phyloP scores from a whole-genome alignment of 2,113 vertebrate species.

The Mirza zaza region DNA sequence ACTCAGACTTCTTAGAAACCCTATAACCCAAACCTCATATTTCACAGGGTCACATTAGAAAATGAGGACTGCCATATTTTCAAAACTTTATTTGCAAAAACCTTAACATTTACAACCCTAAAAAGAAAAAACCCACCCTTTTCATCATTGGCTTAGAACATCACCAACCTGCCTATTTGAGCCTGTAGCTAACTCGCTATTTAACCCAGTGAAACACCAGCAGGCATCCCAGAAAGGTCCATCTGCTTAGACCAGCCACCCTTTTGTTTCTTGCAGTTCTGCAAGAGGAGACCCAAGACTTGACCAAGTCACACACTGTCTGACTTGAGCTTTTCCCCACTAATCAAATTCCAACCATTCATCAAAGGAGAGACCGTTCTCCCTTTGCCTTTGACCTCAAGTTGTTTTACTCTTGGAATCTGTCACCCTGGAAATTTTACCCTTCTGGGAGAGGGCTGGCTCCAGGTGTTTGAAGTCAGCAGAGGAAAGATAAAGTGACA shows the following conservation, averaged over 20 bases:
- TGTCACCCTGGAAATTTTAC: not conserved
- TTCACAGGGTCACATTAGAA: not conserved
- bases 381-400: conserved; percentile 54
- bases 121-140: not conserved
- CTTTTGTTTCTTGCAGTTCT: not conserved
- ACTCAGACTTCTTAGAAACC: not conserved
- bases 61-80: not conserved
- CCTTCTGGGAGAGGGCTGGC: not conserved
- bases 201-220: not conserved
- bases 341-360: conserved; percentile 49
- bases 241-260: not conserved
- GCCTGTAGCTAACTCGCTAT: fast-evolving
- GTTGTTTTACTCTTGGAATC: not conserved
- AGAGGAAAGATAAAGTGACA: not conserved
- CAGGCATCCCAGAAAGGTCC: not conserved
- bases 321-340: conserved; percentile 8
- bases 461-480: not conserved
- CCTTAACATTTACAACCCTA: not conserved
- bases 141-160: not conserved
- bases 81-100: not conserved
- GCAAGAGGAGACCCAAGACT: not conserved
- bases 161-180: not conserved
- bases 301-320: not conserved
- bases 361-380: conserved; percentile 41
- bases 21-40: fast-evolving